These are phyloP conservation scores for Dicycla oo DNA, from an alignment of 2,888 invertebrate species.

Conservation along the genomic window DNA sequence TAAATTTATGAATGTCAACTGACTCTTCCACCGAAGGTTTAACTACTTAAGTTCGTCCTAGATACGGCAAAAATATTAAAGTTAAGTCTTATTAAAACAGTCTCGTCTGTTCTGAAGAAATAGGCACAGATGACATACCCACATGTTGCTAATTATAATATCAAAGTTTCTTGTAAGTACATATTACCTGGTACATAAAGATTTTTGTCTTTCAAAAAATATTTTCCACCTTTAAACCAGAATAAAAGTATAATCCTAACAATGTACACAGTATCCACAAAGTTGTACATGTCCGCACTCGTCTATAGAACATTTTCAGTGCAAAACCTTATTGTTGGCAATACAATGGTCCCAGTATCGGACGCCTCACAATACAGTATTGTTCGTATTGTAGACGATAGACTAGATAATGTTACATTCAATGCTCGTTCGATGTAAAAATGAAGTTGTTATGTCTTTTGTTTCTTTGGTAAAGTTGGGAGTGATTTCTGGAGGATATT, in stretches of 20 bases:
- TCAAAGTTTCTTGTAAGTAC: neutral
- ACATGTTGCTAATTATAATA: neutral
- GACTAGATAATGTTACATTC: slow-evolving; percentile 60
- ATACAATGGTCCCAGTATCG: slow-evolving; percentile 63
- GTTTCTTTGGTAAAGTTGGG: slow-evolving; percentile 5
- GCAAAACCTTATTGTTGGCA: slow-evolving; percentile 65
- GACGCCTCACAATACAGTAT: slow-evolving; percentile 58
- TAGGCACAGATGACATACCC: neutral
- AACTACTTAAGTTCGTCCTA: neutral
- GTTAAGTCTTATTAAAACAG: no score
- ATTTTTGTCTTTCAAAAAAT: neutral
- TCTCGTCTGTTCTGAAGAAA: neutral
- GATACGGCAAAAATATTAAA: no score
- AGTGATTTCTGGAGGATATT: neutral
- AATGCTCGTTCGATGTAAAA: slow-evolving; percentile 52
- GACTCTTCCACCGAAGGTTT: neutral
- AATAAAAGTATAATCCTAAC: slow-evolving; percentile 19
- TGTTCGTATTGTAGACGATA: slow-evolving; percentile 61
- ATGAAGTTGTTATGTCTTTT: slow-evolving; percentile 15
- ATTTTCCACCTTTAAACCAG: neutral
- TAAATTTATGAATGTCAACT: no score
- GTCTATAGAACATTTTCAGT: slow-evolving; percentile 60
- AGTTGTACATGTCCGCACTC: slow-evolving; percentile 46
- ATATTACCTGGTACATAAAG: neutral
- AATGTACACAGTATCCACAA: slow-evolving; percentile 52